These are phyloP conservation scores for Embidobia sp. DNA, from an alignment of 2,888 invertebrate species.

Conservation along the genomic window DNA sequence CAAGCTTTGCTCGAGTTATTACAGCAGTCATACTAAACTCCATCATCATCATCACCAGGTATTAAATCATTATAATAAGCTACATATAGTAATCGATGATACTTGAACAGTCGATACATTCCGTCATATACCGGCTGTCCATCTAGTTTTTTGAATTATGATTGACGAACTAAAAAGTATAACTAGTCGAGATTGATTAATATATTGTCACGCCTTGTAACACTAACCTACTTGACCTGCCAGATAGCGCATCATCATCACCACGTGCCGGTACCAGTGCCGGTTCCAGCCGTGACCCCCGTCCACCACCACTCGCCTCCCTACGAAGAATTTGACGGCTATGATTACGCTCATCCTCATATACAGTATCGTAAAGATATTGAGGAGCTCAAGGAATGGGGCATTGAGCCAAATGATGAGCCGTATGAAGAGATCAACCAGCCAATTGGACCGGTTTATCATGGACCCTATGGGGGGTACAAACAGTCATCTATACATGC, in stretches of 20 bases:
- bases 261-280: constrained; percentile 82
- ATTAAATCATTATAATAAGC: constrained; percentile 12
- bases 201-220: constrained; percentile 16
- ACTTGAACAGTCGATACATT: too few species aligned
- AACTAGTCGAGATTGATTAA: too few species aligned
- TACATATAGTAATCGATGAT: constrained; percentile 10
- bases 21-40: constrained; percentile 88
- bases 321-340: constrained; percentile 76
- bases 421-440: constrained; percentile 69
- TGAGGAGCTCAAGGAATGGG: constrained; percentile 79
- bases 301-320: constrained; percentile 75
- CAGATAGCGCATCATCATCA: constrained; percentile 90
- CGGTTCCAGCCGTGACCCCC: constrained; percentile 74
- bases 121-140: too few species aligned
- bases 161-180: too few species aligned
- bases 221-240: constrained; percentile 57
- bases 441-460: constrained; percentile 59
- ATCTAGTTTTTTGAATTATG: too few species aligned
- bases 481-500: constrained; percentile 67
- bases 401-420: constrained; percentile 76
- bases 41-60: constrained; percentile 87
- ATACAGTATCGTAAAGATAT: constrained; percentile 79
- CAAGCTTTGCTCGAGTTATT: constrained; percentile 92
- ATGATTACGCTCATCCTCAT: constrained; percentile 78
- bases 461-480: constrained; percentile 67